Base-by-base conservation (phyloP, 2,113 vertebrate genomes). In the Micromys minutus region DNA sequence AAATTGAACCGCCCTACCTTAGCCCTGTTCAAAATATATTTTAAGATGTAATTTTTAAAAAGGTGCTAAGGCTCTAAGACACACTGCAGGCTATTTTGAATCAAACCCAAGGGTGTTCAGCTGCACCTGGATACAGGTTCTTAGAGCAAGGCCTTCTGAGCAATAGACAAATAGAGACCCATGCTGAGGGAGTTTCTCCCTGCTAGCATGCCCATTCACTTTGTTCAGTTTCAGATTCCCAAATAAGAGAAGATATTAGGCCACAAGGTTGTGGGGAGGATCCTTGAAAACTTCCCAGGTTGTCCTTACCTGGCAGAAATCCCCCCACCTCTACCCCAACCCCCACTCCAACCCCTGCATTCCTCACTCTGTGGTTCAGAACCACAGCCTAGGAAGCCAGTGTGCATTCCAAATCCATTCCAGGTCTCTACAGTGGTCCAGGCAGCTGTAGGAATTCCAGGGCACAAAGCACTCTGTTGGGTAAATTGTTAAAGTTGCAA, bases 41-140 rank as follows among this genome's bases (percentile, higher is more conserved):
- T 74, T 31, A 95, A 42, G 94, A 89, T 19, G 17, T 83, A 96
- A 95, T 95, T n/a, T n/a, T n/a, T n/a, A 86, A 79, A 94, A 92
- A 61, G 92, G 79, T 29, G 34, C 71, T 87, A 87, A 65, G n/a
- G 45, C 61, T 83, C 61, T 89, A 79, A 87, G 31, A 69, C 57
- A 65, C 50, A 83, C 63, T 63, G 50, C 71, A 84, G 36, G 45
- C 24, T 8, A 72, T 85, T 90, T 75, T 87, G 92, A 93, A 87
- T 42, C 61, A 94, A 24, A 15, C 65, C 94, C 76, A 42, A 31
- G 74, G 50, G 59, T 50, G 69, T 59, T 0, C 0, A 50, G 21
- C 83, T 79, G 24, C 39, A 65, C 21, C 52, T n/a, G 61, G 69
- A n/a, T 29, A 4, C 72, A 91, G 72, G 52, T 39, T 26, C 36